phyloP scores from a whole-genome alignment of 2,797 vertebrate genomes.

The Orientallactaga sibirica region DNA sequence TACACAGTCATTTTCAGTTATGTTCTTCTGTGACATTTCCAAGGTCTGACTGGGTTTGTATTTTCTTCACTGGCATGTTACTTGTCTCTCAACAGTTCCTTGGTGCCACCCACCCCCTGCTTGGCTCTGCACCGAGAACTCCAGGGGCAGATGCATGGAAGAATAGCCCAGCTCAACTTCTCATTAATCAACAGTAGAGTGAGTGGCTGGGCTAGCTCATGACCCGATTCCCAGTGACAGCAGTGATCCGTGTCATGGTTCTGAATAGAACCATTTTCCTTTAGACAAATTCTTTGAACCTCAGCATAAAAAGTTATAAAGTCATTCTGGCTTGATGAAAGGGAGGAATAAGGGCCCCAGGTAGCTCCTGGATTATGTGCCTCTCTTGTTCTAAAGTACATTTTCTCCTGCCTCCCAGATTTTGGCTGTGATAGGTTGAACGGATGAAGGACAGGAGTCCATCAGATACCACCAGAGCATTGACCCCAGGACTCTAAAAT shows the following conservation, averaged over 20 bases:
- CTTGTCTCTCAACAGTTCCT: not conserved
- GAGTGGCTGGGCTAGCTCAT: not conserved
- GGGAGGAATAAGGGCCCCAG: not conserved
- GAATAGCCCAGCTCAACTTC: not conserved
- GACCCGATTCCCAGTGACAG: not conserved
- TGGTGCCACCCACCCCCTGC: too few relatives aligned
- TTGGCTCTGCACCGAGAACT: not conserved
- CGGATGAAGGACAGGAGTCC: not conserved
- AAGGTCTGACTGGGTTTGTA: not conserved
- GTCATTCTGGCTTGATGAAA: not conserved
- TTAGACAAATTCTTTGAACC: not conserved
- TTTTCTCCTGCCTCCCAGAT: not conserved
- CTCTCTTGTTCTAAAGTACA: not conserved
- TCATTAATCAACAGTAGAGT: not conserved
- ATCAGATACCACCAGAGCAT: not conserved
- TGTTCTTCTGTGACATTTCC: not conserved
- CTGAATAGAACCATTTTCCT: not conserved
- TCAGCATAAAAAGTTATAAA: constrained; percentile 2
- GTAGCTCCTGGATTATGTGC: too few relatives aligned
- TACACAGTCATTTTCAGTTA: not conserved
- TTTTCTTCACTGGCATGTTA: not conserved
- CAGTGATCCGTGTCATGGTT: not conserved
- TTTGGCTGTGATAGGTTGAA: not conserved
- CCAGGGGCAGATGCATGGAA: not conserved
- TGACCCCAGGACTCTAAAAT: not conserved